Conservation (phyloP, 2,113 vertebrate species). For the Narcine bancroftii region DNA sequence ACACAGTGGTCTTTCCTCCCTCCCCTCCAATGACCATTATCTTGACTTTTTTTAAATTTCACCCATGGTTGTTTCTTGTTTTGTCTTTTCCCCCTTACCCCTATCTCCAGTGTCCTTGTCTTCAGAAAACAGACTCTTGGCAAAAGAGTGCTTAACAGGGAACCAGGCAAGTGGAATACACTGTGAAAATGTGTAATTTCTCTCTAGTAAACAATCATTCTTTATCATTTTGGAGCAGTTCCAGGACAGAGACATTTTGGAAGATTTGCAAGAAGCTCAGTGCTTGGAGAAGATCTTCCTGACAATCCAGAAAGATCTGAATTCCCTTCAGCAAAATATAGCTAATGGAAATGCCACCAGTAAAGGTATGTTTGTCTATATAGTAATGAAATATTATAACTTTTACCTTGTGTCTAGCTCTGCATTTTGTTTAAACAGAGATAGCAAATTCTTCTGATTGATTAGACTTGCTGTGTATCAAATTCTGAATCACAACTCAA, state of each 20-base stretch:
- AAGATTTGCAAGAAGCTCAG: conserved; percentile 58
- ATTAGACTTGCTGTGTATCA: too few species aligned
- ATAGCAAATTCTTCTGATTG: not conserved
- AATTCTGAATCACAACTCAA: too few species aligned
- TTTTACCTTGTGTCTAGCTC: not conserved
- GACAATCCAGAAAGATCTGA: conserved; percentile 55
- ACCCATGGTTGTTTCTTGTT: not conserved
- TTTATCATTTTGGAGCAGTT: not conserved
- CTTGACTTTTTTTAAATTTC: too few species aligned
- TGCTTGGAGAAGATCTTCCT: conserved; percentile 59
- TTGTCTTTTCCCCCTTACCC: not conserved
- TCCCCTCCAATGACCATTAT: too few species aligned
- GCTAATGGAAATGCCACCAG: conserved; percentile 56
- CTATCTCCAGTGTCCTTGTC: not conserved
- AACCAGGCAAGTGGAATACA: not conserved
- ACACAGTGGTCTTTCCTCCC: too few species aligned
- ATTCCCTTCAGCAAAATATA: conserved; percentile 53
- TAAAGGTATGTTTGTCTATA: conserved; percentile 48
- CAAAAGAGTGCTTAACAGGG: not conserved
- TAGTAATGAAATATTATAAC: not conserved
- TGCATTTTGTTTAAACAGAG: not conserved
- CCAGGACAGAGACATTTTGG: conserved; percentile 48
- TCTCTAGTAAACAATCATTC: not conserved
- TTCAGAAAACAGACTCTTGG: not conserved
- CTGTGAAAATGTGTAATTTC: not conserved